Evolutionary conservation across 2,113 vertebrate genomes (phyloP), one percentile per base, ranked within the genome.

Genomic region (Scopus umbretta): DNA sequence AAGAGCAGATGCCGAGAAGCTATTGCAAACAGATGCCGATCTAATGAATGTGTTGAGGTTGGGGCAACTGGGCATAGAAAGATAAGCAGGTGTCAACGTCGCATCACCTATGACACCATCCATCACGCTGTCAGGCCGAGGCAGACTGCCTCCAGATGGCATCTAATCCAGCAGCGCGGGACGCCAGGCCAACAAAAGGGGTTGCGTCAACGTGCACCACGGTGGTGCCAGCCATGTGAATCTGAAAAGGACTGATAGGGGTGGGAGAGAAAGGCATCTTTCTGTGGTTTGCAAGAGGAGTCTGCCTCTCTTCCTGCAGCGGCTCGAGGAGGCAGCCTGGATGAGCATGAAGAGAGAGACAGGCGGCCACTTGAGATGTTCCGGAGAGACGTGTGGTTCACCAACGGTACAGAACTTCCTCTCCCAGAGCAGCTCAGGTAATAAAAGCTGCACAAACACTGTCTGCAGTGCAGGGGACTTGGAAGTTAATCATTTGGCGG

Each of bases 1-100:
- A 97, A 92, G 95, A 97, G 91, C 98, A 98, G 98, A 97, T 97
- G 96, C 95, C 38, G 73, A 91, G 94, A 85, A 96, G 87, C 92
- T 96, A 84, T 53, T 92, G 90, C 94, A 97, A 95, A 96, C 97
- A 98, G 97, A 98, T 96, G 97, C 90, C 32, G 32, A 91, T 66
- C 89, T 97, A 97, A 98, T 97, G 96, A 97, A 96, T 56, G 80
- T 70, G 74, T 43, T 56, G 50, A 97, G 85, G 89, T 22, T 58
- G 62, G 82, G 73, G 68, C 45, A 84, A 55, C 11, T 14, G 27
- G 94, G 94, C 36, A 58, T 3, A 78, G 50, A 68, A 88, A 79
- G 86, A 96, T 27, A 91, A 97, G 94, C 96, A 98, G 95, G 95
- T 98, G 96, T 91, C 97, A 97, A 47, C 84, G 90, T 73, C 65